phyloP scores from a whole-genome alignment of 2,797 vertebrate species.

The Petrocephalus sullivani region DNA sequence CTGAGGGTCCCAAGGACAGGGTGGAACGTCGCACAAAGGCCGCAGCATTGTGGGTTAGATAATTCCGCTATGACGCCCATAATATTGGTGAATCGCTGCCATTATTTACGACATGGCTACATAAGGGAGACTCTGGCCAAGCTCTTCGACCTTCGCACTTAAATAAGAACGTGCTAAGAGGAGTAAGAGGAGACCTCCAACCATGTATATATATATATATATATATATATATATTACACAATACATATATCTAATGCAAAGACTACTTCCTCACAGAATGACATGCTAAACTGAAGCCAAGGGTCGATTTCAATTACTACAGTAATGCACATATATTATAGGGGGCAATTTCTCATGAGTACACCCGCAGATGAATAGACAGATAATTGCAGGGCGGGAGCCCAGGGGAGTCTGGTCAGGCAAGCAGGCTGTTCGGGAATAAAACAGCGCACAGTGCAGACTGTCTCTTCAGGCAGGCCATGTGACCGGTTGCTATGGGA shows the following conservation, averaged over 20 bases:
- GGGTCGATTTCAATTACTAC: conserved; percentile 17
- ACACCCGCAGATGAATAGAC: conserved; percentile 2
- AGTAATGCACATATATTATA: conserved; percentile 12
- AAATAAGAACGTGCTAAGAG: neutral
- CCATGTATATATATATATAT: neutral
- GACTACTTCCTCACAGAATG: neutral
- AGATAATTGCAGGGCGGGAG: conserved; percentile 1
- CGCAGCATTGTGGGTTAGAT: neutral
- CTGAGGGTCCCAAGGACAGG: neutral
- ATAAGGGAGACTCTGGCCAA: neutral
- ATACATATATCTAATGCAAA: neutral
- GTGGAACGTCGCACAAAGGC: neutral
- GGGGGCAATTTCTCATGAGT: neutral
- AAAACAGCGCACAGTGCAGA: conserved; percentile 45
- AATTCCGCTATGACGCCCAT: neutral
- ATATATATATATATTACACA: neutral
- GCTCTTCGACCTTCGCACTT: neutral
- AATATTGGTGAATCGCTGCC: neutral
- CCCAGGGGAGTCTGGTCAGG: conserved; percentile 13
- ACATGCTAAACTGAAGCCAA: neutral
- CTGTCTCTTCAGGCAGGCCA: conserved; percentile 52
- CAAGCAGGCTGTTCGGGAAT: conserved; percentile 35
- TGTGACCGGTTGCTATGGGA: conserved; percentile 55
- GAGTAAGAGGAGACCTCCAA: neutral
- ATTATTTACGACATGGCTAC: neutral